Percentiles rank a stretch among this genome's conserved stretches.
phyloP scores from a whole-genome alignment of 2,888 invertebrate species.

The Protodeltote pygarga region DNA sequence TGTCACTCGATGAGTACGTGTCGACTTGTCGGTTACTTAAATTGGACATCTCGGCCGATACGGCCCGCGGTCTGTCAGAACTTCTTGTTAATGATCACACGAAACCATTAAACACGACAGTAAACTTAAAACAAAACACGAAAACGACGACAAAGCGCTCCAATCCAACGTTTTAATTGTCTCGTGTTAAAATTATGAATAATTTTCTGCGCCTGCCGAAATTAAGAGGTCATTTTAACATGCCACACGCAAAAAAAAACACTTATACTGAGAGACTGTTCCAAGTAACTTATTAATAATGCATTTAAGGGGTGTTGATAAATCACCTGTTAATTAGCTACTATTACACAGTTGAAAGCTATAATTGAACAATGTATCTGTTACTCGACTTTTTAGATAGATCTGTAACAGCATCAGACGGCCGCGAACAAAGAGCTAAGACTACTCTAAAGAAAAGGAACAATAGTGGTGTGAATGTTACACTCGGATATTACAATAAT shows the following conservation, averaged over 20 bases:
- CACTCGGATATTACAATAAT: slow-evolving; percentile 85
- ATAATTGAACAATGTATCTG: slow-evolving; percentile 55
- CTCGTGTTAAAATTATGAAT: slow-evolving; percentile 32
- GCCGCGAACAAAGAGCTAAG: slow-evolving; percentile 60
- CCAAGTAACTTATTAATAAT: slow-evolving; percentile 31
- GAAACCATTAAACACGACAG: slow-evolving; percentile 55
- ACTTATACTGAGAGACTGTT: slow-evolving; percentile 20
- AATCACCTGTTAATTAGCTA: slow-evolving; percentile 47
- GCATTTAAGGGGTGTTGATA: slow-evolving; percentile 42
- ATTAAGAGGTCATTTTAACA: slow-evolving; percentile 25
- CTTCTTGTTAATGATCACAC: slow-evolving; percentile 58
- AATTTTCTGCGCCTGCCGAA: slow-evolving; percentile 11
- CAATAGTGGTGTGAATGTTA: slow-evolving; percentile 82
- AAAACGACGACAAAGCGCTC: slow-evolving; percentile 25
- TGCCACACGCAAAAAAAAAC: slow-evolving; percentile 18
- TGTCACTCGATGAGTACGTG: slow-evolving; percentile 64
- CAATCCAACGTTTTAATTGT: slow-evolving; percentile 33
- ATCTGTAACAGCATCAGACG: slow-evolving; percentile 55
- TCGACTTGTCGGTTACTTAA: slow-evolving; percentile 64
- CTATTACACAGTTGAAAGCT: slow-evolving; percentile 59
- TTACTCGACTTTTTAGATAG: slow-evolving; percentile 51
- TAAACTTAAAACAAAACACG: slow-evolving; percentile 29
- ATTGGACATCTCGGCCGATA: slow-evolving; percentile 61
- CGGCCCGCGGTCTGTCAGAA: slow-evolving; percentile 57
- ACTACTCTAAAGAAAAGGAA: slow-evolving; percentile 70